These are phyloP conservation scores for Bucco capensis DNA, from an alignment of 2,113 vertebrate species.

Conservation along the genomic window DNA sequence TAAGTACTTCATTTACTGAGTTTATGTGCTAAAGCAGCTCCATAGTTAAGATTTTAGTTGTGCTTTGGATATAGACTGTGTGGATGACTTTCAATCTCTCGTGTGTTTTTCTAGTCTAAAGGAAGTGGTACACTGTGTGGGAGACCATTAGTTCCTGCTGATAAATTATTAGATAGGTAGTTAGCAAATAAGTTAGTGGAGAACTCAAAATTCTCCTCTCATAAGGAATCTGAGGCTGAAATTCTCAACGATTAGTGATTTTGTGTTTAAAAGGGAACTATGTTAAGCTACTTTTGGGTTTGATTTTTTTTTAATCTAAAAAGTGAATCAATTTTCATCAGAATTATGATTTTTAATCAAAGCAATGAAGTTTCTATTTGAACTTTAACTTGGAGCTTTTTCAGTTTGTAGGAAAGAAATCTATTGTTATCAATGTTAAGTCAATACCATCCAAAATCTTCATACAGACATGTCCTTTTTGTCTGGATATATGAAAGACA, in stretches of 20 bases:
- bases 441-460: neutral
- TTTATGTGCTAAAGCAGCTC: neutral
- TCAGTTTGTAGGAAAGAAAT: neutral
- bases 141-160: neutral
- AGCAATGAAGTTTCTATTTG: neutral
- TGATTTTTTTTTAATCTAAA: neutral
- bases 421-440: neutral
- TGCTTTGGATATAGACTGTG: neutral
- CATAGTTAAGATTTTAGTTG: neutral
- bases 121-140: neutral
- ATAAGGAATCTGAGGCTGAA: neutral
- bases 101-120: neutral
- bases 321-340: neutral
- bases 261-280: neutral
- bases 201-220: neutral
- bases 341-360: neutral
- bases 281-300: neutral
- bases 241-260: neutral
- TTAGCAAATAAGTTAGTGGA: neutral
- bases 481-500: neutral
- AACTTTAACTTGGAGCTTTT: neutral
- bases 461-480: neutral
- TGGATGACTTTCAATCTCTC: neutral
- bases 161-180: neutral
- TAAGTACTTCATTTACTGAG: constrained; percentile 48